Evolutionary conservation across 2,113 vertebrate species (phyloP).

Genomic region (Hypanus sabinus): DNA sequence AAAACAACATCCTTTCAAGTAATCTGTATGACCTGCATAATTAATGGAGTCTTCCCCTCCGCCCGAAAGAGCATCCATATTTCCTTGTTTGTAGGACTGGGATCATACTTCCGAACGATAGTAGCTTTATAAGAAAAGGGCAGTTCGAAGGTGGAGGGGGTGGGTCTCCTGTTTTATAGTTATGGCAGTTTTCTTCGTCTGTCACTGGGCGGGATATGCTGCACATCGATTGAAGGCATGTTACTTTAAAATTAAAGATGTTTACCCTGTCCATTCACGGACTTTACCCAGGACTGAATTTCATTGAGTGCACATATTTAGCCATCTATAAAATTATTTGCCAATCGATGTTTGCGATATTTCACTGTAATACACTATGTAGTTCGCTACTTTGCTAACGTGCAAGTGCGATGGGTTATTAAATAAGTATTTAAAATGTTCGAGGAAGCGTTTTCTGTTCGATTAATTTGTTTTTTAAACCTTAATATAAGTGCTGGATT

Average conservation of each 20-base stretch:
- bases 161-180: neutral
- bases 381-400: neutral
- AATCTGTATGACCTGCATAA: neutral
- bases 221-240: neutral
- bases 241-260: neutral
- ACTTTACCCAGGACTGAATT: neutral
- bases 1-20: neutral
- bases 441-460: neutral
- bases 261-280: neutral
- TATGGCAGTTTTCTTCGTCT: neutral
- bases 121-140: neutral
- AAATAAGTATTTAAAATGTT: neutral
- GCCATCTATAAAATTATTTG: neutral
- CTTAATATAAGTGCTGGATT: neutral
- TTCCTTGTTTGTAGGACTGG: neutral
- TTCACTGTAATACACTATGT: neutral
- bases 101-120: neutral
- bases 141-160: neutral
- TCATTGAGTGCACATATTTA: neutral
- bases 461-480: neutral
- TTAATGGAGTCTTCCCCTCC: neutral
- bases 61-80: neutral
- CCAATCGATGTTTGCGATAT: neutral
- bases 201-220: neutral
- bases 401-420: neutral